phyloP scores from a whole-genome alignment of 2,888 invertebrate genomes.

The Holacanthella duospinosa region DNA sequence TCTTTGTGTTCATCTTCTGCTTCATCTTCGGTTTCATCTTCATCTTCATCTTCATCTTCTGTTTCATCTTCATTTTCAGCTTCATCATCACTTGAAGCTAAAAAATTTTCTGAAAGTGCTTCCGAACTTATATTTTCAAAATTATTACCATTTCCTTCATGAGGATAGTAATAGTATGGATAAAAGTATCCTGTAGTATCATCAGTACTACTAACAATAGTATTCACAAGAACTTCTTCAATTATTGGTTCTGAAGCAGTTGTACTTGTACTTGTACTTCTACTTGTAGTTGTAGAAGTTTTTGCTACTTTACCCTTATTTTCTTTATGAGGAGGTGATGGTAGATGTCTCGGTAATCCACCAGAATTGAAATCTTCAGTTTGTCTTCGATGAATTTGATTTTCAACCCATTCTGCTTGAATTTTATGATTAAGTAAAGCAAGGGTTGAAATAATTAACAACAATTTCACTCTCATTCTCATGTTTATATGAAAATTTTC shows the following conservation, averaged over 20 bases:
- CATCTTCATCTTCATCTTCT: neutral
- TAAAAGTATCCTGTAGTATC: no score
- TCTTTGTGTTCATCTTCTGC: neutral
- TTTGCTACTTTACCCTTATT: no score
- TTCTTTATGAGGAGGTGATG: conserved; percentile 1
- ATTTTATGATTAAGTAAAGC: neutral
- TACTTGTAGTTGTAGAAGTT: no score
- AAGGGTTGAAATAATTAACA: neutral
- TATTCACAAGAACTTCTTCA: no score
- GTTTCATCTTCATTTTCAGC: neutral
- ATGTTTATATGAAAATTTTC: no score
- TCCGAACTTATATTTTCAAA: no score
- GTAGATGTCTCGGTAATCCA: neutral
- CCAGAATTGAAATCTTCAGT: neutral
- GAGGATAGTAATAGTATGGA: neutral
- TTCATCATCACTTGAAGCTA: neutral
- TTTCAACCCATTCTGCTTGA: neutral
- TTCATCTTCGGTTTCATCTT: neutral
- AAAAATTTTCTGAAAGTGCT: neutral
- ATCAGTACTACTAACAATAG: no score
- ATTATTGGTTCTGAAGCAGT: neutral
- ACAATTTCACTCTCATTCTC: no score
- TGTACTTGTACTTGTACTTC: no score
- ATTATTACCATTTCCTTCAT: no score
- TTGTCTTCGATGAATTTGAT: neutral